phyloP scores from a whole-genome alignment of 2,797 vertebrate genomes.

The Xiphophorus birchmanni region DNA sequence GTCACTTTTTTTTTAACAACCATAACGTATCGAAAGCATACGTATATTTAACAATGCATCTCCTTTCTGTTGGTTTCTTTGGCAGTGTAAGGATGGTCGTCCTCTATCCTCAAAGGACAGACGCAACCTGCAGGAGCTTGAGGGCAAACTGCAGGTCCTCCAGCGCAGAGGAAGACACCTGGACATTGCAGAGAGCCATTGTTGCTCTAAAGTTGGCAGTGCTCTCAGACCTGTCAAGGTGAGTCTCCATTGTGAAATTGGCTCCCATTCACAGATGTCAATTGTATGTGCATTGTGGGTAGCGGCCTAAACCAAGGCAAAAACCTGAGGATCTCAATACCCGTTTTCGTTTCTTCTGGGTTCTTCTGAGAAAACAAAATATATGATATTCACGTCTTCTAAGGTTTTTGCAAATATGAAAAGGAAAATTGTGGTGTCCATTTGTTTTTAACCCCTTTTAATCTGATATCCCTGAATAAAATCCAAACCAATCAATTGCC shows the following conservation, averaged over 20 bases:
- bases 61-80: slow-evolving; percentile 3
- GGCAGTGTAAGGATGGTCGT: slow-evolving; percentile 92
- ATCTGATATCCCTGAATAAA: not conserved
- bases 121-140: slow-evolving; percentile 86
- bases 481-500: not conserved
- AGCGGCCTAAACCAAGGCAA: slow-evolving; percentile 1
- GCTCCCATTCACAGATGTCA: slow-evolving; percentile 23
- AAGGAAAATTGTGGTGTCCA: not conserved
- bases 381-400: not conserved
- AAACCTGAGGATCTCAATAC: not conserved
- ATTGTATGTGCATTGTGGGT: slow-evolving; percentile 13
- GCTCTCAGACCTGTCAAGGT: slow-evolving; percentile 94
- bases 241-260: slow-evolving; percentile 49
- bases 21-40: not conserved
- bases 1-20: not conserved
- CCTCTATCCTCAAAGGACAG: slow-evolving; percentile 91
- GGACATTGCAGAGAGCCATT: slow-evolving; percentile 91
- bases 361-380: not conserved
- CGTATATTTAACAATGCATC: not conserved
- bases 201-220: slow-evolving; percentile 91
- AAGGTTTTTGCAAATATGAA: not conserved
- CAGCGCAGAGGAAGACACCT: slow-evolving; percentile 88
- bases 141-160: slow-evolving; percentile 89
- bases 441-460: not conserved
- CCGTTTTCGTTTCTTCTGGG: too few relatives aligned